phyloP scores from a whole-genome alignment of 1,140 invertebrate genomes.

The Hermatobates lingyangjiaoensis region DNA sequence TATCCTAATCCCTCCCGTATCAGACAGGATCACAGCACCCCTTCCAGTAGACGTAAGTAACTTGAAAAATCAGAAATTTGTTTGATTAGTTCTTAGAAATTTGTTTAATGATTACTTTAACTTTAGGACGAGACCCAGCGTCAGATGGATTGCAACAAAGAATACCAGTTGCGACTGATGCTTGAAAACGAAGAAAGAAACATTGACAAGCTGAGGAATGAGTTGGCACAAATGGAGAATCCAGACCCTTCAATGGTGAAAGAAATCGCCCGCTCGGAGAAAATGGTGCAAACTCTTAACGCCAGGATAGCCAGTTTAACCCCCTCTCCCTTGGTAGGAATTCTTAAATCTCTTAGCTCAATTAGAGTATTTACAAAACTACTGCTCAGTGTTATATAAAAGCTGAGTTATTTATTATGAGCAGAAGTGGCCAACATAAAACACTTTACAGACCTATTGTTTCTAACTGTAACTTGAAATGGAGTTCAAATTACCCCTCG shows the following conservation, averaged over 20 bases:
- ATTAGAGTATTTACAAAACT: too few relatives aligned
- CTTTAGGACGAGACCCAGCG: constrained; percentile 53
- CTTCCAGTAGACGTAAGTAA: constrained; percentile 70
- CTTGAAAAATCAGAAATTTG: background rate
- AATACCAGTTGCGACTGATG: constrained; percentile 58
- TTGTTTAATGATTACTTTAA: constrained; percentile 7
- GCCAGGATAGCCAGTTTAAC: constrained; percentile 1
- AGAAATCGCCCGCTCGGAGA: constrained; percentile 37
- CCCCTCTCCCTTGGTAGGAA: constrained; percentile 22
- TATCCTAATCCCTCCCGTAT: constrained; percentile 24
- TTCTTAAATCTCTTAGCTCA: too few relatives aligned
- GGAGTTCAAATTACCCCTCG: too few relatives aligned
- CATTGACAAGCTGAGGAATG: constrained; percentile 44
- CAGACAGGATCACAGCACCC: constrained; percentile 58
- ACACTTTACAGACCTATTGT: too few relatives aligned
- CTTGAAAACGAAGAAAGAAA: constrained; percentile 58
- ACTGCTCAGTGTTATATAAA: too few relatives aligned
- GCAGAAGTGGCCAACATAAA: too few relatives aligned
- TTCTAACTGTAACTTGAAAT: too few relatives aligned
- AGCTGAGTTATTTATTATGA: too few relatives aligned
- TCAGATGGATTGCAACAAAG: constrained; percentile 51
- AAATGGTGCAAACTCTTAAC: constrained; percentile 33
- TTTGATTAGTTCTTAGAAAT: too few relatives aligned
- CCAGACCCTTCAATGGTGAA: constrained; percentile 26
- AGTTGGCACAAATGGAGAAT: constrained; percentile 31